Percentiles rank a stretch among this genome's conserved stretches.
Conservation (phyloP, 2,888 invertebrate genomes). For the Amiota communis region DNA sequence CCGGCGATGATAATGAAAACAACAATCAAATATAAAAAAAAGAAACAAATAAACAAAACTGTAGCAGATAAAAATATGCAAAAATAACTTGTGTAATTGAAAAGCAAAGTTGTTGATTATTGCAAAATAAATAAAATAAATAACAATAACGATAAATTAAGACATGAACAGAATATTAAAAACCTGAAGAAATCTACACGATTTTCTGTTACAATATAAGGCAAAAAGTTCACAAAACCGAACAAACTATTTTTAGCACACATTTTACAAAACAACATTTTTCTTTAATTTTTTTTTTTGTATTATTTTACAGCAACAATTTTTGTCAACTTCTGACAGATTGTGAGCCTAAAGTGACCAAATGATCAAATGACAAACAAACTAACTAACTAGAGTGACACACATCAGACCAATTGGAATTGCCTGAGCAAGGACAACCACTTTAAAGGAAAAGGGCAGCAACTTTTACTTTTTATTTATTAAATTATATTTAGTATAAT, state of each 20-base stretch:
- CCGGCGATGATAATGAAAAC: neutral
- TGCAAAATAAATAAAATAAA: neutral
- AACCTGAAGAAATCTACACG: neutral
- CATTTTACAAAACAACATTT: neutral
- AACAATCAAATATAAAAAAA: neutral
- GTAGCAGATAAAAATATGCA: neutral
- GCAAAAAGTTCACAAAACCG: neutral
- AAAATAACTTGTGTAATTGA: conserved; percentile 1
- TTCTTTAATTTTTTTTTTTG: too few relatives aligned
- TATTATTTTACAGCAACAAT: neutral
- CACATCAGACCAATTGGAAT: too few relatives aligned
- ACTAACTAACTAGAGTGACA: too few relatives aligned
- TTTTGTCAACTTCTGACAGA: too few relatives aligned
- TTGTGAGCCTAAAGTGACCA: too few relatives aligned
- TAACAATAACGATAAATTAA: neutral
- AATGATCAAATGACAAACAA: too few relatives aligned
- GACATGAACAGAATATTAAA: neutral
- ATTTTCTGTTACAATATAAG: neutral
- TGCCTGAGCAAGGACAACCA: conserved; percentile 6
- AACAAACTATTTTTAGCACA: conserved; percentile 17
- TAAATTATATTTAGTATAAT: neutral
- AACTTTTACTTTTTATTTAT: conserved; percentile 51
- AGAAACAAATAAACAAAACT: neutral
- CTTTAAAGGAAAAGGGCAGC: conserved; percentile 36
- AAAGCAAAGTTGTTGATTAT: neutral